A percentile compares a stretch with the other conserved stretches of the same genome.
Evolutionary conservation across 2,888 invertebrate genomes (phyloP).

Genomic region (Hemithea aestivaria): DNA sequence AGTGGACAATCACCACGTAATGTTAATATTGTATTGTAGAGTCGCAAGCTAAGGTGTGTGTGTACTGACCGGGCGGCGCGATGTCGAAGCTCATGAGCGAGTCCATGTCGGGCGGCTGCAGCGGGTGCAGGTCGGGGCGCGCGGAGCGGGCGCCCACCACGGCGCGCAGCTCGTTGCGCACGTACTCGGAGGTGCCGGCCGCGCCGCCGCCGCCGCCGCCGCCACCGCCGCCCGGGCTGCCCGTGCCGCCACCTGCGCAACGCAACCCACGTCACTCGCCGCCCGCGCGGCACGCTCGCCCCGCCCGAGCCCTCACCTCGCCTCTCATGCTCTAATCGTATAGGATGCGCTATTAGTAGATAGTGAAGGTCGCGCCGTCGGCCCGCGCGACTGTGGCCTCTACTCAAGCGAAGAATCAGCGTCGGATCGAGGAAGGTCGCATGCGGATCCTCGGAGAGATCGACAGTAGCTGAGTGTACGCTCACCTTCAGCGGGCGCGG

Average conservation of each 20-base stretch:
- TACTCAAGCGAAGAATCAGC: conserved; percentile 29
- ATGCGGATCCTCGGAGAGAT: conserved; percentile 22
- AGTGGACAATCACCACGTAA: no score
- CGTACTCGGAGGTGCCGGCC: conserved; percentile 89
- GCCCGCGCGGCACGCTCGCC: conserved; percentile 33
- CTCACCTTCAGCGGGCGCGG: conserved; percentile 7
- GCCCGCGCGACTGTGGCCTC: conserved; percentile 21
- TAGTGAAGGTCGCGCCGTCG: conserved; percentile 21
- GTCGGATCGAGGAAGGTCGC: conserved; percentile 25
- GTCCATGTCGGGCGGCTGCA: conserved; percentile 83
- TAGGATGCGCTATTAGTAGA: conserved; percentile 19
- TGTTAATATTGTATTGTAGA: neutral
- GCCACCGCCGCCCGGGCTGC: conserved; percentile 32
- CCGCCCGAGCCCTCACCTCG: neutral
- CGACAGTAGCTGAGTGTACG: no score
- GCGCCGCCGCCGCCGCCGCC: conserved; percentile 47
- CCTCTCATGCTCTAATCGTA: conserved; percentile 12
- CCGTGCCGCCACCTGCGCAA: conserved; percentile 44
- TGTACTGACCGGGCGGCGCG: conserved; percentile 77
- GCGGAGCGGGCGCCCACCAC: conserved; percentile 91
- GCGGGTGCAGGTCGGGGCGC: conserved; percentile 69
- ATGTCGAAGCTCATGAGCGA: conserved; percentile 85
- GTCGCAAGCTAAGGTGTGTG: conserved; percentile 12
- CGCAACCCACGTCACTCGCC: conserved; percentile 5
- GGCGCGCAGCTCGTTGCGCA: conserved; percentile 93